Evolutionary conservation across 2,888 invertebrate genomes (phyloP), one percentile per base, ranked within the genome.

Genomic region (Dasypolia templi): DNA sequence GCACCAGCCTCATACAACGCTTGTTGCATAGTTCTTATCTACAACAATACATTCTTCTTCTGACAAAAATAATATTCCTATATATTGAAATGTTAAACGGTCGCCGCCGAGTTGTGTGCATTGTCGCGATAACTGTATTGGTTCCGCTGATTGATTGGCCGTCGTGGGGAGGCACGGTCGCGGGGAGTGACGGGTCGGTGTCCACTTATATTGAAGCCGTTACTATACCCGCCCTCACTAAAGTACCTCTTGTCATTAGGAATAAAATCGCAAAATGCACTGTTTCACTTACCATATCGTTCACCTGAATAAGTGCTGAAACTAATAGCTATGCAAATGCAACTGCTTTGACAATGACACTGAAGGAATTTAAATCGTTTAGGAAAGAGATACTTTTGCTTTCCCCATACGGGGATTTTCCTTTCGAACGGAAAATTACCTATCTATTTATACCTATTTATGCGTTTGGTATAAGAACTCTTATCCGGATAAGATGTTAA

Each of bases 131-230:
- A 83, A 87, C 85, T 84, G 87, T 87, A 89, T 90, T 83, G 82
- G 75, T 84, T 80, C 76, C 69, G 58, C 78, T 89, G 90, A 91
- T 90, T 91, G 88, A 92, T 92, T 86, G 86, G 64, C 71, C 73
- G 80, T 73, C 77, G 76, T 35, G 49, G 39, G 53, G 32, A 26
- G 49, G n/a, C 35, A 22, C 26, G 65, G 78, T 61, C 69, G 73
- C 22, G 19, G 53, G 26, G 58, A 22, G 14, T 32, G 35, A 39
- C 32, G 65, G 72, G 70, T 68, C 76, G 66, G 39, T 85, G 87
- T 84, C 87, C 86, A 86, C 81, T 85, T 75, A 72, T 82, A 85
- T 85, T 85, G 69, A 77, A 66, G 71, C 76, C 81, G 85, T 85
- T 75, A 67, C 79, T 64, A 70, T 65, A 67, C 76, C 76, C 67